Base-by-base conservation (phyloP, 2,113 vertebrate genomes). In the Megaptera novaeangliae region DNA sequence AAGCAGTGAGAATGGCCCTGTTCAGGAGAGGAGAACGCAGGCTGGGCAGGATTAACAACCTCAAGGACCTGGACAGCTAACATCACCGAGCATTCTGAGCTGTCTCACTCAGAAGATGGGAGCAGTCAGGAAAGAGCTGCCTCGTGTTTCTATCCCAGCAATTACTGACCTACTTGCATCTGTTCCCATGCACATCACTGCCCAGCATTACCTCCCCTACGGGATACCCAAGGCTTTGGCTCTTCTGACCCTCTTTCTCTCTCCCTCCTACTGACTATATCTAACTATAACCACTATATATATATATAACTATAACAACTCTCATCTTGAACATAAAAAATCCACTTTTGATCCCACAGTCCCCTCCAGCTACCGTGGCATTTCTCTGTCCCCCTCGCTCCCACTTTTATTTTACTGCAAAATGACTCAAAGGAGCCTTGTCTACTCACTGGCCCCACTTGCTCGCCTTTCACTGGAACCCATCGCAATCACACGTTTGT, bases 101-200 rank as follows among this genome's bases (percentile, higher is more conserved):
- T 8, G 0, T 20, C 41, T 92, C 31, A n/a, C 3, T 88, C 59
- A 74, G 90, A 74, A 81, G 71, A 41, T 52, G 49, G 15, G 52
- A 39, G 14, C 13, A 3, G 21, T 29, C 59, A 75, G 29, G 71
- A 80, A 25, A 69, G 71, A 49, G 90, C 61, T 36, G 41, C 52
- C 39, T n/a, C 0, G 1, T 29, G 23, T 88, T 64, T 63, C 75
- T 80, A 3, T 23, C 10, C 31, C 14, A 52, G 44, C 1, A 15
- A 44, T 18, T 23, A 12, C 36, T 34, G 18, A 8, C 31, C 15
- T 0, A 12, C n/a, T 39, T 75, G 64, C 12, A 5, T 39, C 36
- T 66, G 71, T 29, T 1, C 41, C 23, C 6, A 36, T 9, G 21
- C 29, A 6, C 0, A 6, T 21, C 10, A 2, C 31, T 4, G 17